phyloP scores from a whole-genome alignment of 1,140 invertebrate species.

The Palaemon carinicauda region DNA sequence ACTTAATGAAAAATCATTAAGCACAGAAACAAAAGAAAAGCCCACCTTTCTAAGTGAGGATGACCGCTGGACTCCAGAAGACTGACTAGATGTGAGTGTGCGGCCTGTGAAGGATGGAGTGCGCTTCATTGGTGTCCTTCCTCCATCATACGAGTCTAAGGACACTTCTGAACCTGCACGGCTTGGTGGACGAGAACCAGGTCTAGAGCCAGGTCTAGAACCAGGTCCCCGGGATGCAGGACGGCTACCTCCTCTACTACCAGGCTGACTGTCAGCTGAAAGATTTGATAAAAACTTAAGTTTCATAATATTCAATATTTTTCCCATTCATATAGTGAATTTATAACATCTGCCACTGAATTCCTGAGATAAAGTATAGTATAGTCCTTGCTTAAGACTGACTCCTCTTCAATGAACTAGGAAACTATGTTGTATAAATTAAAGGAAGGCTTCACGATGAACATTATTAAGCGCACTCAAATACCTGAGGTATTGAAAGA shows the following conservation, averaged over 20 bases:
- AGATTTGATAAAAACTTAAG: too few species aligned
- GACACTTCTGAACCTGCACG: conserved; percentile 92
- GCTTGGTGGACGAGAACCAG: conserved; percentile 80
- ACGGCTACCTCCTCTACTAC: conserved; percentile 82
- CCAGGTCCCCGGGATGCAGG: conserved; percentile 71
- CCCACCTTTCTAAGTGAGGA: conserved; percentile 58
- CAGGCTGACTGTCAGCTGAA: conserved; percentile 64
- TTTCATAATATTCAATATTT: too few species aligned
- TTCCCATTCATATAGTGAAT: too few species aligned
- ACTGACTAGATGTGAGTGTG: conserved; percentile 52
- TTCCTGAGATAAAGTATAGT: too few species aligned
- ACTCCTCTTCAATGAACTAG: conserved; percentile 11
- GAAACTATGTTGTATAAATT: too few species aligned
- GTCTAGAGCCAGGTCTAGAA: conserved; percentile 64
- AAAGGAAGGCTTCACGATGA: too few species aligned
- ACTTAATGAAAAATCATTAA: too few species aligned
- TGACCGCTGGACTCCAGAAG: conserved; percentile 55
- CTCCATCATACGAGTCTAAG: conserved; percentile 71
- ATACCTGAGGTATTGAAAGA: conserved; percentile 45
- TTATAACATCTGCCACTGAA: too few species aligned
- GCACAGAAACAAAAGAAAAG: background rate
- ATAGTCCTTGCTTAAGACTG: too few species aligned
- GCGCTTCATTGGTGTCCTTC: conserved; percentile 52
- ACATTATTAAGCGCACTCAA: too few species aligned
- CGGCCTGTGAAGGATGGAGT: conserved; percentile 57